phyloP scores from a whole-genome alignment of 2,888 invertebrate species.

The Apodemia zela region DNA sequence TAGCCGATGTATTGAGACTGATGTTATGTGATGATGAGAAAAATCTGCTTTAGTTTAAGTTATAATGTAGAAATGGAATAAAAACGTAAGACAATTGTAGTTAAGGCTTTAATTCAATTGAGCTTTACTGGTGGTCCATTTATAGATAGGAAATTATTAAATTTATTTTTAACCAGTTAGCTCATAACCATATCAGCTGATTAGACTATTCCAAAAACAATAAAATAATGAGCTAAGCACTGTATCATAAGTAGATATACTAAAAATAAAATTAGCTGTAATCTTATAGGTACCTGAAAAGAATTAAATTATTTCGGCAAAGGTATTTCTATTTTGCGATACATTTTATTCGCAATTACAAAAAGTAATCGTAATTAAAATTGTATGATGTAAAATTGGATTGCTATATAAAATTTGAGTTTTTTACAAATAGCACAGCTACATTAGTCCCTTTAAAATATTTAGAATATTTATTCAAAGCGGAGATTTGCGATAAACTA shows the following conservation, averaged over 20 bases:
- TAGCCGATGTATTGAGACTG: conserved; percentile 62
- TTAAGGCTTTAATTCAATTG: conserved; percentile 13
- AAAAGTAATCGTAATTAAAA: not conserved
- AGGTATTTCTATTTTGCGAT: not conserved
- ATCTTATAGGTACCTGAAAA: conserved; percentile 6
- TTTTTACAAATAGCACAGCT: not conserved
- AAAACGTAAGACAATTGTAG: conserved; percentile 3
- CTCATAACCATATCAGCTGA: conserved; percentile 13
- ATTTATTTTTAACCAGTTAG: conserved; percentile 13
- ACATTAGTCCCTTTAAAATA: not conserved
- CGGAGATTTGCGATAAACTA: not conserved
- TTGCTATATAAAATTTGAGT: not conserved
- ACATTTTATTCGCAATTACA: not conserved
- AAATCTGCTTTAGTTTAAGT: conserved; percentile 33
- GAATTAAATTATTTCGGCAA: not conserved
- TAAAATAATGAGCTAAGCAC: conserved; percentile 12
- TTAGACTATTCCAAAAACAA: conserved; percentile 7
- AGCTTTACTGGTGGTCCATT: conserved; percentile 16
- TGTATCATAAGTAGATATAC: not conserved
- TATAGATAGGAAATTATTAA: conserved; percentile 9
- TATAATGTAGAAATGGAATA: conserved; percentile 14
- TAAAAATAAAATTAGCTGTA: not conserved
- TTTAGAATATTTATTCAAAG: not conserved
- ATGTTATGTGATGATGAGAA: conserved; percentile 59
- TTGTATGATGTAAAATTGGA: not conserved